Base-by-base conservation (phyloP, 2,888 invertebrate species). In the Cremastinae sp. region DNA sequence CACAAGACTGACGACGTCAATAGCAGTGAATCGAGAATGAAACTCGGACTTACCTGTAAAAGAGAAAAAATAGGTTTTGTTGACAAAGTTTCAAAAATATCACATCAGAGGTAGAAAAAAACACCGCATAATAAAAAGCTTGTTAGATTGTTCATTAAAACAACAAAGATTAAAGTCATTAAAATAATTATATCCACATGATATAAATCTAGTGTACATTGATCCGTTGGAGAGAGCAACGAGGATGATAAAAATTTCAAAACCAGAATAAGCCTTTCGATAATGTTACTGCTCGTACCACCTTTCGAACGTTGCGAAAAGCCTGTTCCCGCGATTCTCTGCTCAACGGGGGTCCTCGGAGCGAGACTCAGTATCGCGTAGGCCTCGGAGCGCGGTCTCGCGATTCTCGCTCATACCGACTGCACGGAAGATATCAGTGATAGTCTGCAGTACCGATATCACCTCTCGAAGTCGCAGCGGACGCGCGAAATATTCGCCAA, bases 391-490 rank as follows among this genome's bases (percentile, higher is more conserved):
- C 41, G 41, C 18, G 2, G 18, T 22, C 37, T 64, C 45, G 51
- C 22, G 58, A 74, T 41, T 78, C 62, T 65, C 66, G 55, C 56
- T 69, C 41, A 28, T 74, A 79, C 75, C 78, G 78, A 76, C 77
- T 12, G 61, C 65, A 1, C 74, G 74, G 74, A 78, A 78, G 68
- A 74, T 68, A 75, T 72, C 53, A 71, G 58, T 78, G 81, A 82
- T 82, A 83, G 75, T 78, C 87, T 86, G 73, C 80, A 61, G 78
- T 87, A 85, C 85, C 89, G 88, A 88, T 88, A 51, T 49, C 16
- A 14, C 35, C n/a, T 55, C 77, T 64, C 80, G 45, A 73, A 68
- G 73, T 12, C 68, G 69, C 20, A n/a, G n/a, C n/a, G n/a, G 59
- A 64, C 78, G 69, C 70, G 70, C 79, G 78, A 79, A 85, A 72